phyloP scores from a whole-genome alignment of 2,113 vertebrate species.

The Ophiodon elongatus region DNA sequence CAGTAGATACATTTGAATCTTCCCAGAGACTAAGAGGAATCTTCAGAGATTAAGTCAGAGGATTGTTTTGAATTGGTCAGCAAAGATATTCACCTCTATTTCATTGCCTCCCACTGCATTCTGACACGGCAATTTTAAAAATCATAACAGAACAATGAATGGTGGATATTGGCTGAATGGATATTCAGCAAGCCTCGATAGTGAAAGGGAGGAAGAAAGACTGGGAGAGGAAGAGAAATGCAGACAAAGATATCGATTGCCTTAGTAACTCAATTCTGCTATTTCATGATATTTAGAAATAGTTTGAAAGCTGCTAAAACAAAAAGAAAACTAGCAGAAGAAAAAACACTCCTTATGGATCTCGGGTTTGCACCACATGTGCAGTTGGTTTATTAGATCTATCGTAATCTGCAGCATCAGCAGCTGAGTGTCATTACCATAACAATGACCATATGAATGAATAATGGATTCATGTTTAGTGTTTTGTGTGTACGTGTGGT shows the following conservation, averaged over 20 bases:
- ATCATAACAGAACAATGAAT: slow-evolving; percentile 20
- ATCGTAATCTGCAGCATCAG: slow-evolving; percentile 36
- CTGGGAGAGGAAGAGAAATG: not conserved
- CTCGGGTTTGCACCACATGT: slow-evolving; percentile 19
- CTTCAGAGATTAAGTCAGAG: not conserved
- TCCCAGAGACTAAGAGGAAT: not conserved
- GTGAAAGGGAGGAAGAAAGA: not conserved
- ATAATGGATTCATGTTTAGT: slow-evolving; percentile 30
- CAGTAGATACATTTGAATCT: not conserved
- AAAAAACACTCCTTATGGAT: slow-evolving; percentile 20
- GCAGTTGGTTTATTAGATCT: slow-evolving; percentile 29
- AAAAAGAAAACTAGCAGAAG: slow-evolving; percentile 16
- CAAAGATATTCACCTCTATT: slow-evolving; percentile 28
- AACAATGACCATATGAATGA: not conserved
- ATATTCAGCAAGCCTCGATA: not conserved
- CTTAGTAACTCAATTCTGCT: slow-evolving; percentile 25
- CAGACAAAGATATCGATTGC: slow-evolving; percentile 34
- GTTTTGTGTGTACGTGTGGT: slow-evolving; percentile 37
- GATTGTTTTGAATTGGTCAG: not conserved
- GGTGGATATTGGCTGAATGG: not conserved
- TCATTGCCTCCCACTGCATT: slow-evolving; percentile 19
- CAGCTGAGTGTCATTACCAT: slow-evolving; percentile 20
- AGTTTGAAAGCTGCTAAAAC: not conserved
- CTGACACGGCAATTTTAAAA: slow-evolving; percentile 8
- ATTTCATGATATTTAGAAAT: slow-evolving; percentile 28